Percentiles rank a stretch among this genome's conserved stretches.
Conservation (phyloP, 2,888 invertebrate species). For the Acanthosoma haemorrhoidale region DNA sequence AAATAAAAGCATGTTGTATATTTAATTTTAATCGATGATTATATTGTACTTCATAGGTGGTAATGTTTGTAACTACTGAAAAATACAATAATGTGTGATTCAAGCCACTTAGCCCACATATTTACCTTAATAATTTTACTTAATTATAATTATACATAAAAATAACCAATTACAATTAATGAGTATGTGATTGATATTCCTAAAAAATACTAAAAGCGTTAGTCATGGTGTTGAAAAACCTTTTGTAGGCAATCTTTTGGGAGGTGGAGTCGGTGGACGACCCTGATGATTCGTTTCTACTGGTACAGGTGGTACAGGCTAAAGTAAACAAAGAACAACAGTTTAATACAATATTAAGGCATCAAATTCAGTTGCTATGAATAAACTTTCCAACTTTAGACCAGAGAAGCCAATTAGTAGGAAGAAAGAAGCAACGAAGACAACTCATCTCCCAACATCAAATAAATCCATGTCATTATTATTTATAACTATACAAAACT, state of each 20-base stretch:
- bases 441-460: too few species aligned
- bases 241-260: conserved; percentile 42
- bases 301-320: conserved; percentile 43
- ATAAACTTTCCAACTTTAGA: too few species aligned
- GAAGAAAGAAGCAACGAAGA: too few species aligned
- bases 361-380: neutral
- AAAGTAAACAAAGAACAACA: conserved; percentile 12
- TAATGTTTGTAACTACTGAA: neutral
- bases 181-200: neutral
- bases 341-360: neutral
- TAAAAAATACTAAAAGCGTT: conserved; percentile 6
- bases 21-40: neutral
- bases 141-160: neutral
- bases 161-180: conserved; percentile 12
- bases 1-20: neutral
- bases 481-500: too few species aligned
- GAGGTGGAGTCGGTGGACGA: conserved; percentile 43
- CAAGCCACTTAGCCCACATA: conserved; percentile 4
- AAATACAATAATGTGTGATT: neutral
- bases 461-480: too few species aligned
- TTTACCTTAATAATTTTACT: neutral
- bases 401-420: too few species aligned
- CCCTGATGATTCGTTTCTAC: conserved; percentile 37
- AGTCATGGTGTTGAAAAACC: conserved; percentile 39
- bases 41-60: neutral